A percentile compares a stretch with the other conserved stretches of the same genome.
Conservation (phyloP, 2,797 vertebrate species). For the Pagetopsis macropterus region DNA sequence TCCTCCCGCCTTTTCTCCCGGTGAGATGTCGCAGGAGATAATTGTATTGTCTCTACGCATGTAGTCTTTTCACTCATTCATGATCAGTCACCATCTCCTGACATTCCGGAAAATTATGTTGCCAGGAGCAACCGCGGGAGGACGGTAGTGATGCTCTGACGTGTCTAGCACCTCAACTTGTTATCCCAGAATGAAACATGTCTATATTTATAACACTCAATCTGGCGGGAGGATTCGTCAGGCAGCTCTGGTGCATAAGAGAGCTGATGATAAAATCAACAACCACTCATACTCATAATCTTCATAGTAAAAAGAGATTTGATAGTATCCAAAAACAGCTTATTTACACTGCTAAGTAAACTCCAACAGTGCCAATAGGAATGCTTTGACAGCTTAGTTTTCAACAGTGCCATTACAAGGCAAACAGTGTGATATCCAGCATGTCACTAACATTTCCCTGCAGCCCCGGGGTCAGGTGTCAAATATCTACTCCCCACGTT, state of each 20-base stretch:
- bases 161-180: slow-evolving; percentile 35
- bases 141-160: slow-evolving; percentile 42
- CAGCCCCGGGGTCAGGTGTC: slow-evolving; percentile 48
- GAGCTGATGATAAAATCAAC: slow-evolving; percentile 43
- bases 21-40: slow-evolving; percentile 57
- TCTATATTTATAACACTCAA: slow-evolving; percentile 52
- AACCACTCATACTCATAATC: slow-evolving; percentile 18
- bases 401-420: slow-evolving; percentile 17
- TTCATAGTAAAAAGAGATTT: slow-evolving; percentile 16
- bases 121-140: slow-evolving; percentile 68
- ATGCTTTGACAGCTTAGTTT: slow-evolving; percentile 39
- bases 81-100: slow-evolving; percentile 61
- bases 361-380: neutral
- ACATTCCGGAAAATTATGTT: slow-evolving; percentile 67
- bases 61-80: slow-evolving; percentile 46
- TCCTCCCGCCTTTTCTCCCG: neutral
- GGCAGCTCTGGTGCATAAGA: slow-evolving; percentile 19
- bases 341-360: slow-evolving; percentile 14
- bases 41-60: slow-evolving; percentile 62
- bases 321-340: slow-evolving; percentile 13
- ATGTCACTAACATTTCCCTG: slow-evolving; percentile 39
- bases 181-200: slow-evolving; percentile 39
- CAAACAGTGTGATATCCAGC: neutral
- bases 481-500: slow-evolving; percentile 45
- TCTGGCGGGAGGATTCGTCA: slow-evolving; percentile 26